Evolutionary conservation across 2,113 vertebrate genomes (phyloP).

Genomic region (Chunga burmeisteri): DNA sequence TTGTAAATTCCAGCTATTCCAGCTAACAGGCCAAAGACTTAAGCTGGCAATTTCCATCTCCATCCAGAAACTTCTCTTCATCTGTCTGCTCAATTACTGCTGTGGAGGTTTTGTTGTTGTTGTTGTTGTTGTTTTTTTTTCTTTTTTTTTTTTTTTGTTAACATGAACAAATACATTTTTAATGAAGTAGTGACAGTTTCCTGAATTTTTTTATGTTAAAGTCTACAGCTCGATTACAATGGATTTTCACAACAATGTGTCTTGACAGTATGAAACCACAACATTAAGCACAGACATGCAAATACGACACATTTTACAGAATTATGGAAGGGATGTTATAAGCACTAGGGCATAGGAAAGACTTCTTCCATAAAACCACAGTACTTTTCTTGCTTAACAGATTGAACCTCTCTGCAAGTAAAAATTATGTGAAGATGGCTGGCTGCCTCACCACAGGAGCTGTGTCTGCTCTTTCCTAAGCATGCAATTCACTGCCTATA

Average conservation of each 20-base stretch:
- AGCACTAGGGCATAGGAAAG: not conserved
- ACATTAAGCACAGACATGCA: not conserved
- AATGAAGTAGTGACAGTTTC: not conserved
- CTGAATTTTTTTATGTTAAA: not conserved
- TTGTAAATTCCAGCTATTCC: not conserved
- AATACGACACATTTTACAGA: not conserved
- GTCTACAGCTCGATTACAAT: not conserved
- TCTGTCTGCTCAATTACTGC: not conserved
- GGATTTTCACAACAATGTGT: not conserved
- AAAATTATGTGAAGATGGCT: not conserved
- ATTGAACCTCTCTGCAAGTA: not conserved
- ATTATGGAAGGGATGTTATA: not conserved
- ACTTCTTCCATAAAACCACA: not conserved
- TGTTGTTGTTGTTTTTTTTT: too few relatives aligned
- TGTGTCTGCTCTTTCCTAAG: not conserved
- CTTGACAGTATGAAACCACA: not conserved
- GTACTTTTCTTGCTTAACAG: not conserved
- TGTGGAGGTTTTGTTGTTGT: not conserved
- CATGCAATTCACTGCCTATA: not conserved
- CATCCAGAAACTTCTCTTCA: not conserved
- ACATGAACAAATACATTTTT: not conserved
- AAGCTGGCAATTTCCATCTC: not conserved
- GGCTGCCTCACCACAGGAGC: not conserved
- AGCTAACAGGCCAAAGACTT: conserved; percentile 5
- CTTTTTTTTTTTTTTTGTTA: not conserved